Conservation (phyloP, 2,113 vertebrate species). For the Siniperca chuatsi region DNA sequence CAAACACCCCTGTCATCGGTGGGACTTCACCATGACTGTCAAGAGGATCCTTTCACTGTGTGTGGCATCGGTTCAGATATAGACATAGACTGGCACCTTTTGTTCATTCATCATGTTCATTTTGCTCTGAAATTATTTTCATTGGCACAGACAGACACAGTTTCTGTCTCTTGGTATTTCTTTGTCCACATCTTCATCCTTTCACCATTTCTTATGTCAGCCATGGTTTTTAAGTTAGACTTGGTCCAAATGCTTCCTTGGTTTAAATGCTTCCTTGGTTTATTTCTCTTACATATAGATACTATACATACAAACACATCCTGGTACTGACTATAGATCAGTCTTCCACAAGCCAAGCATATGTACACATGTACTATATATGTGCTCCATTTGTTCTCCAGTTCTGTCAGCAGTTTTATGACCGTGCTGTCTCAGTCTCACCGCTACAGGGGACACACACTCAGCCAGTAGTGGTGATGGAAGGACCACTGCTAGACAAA, state of each 20-base stretch:
- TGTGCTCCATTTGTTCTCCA: slow-evolving; percentile 48
- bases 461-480: slow-evolving; percentile 42
- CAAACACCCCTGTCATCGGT: slow-evolving; percentile 66
- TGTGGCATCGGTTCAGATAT: slow-evolving; percentile 69
- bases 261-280: slow-evolving; percentile 58
- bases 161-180: slow-evolving; percentile 49
- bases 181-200: slow-evolving; percentile 41
- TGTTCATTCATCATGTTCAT: slow-evolving; percentile 47
- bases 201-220: slow-evolving; percentile 29
- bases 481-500: slow-evolving; percentile 73
- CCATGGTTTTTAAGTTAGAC: slow-evolving; percentile 25
- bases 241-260: slow-evolving; percentile 21
- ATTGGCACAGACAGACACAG: slow-evolving; percentile 33
- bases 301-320: slow-evolving; percentile 41
- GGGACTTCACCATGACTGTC: slow-evolving; percentile 64
- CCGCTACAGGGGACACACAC: slow-evolving; percentile 42
- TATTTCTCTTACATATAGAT: slow-evolving; percentile 57
- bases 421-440: slow-evolving; percentile 46
- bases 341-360: slow-evolving; percentile 51
- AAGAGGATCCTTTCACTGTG: slow-evolving; percentile 70
- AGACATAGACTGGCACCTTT: slow-evolving; percentile 34
- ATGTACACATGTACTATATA: slow-evolving; percentile 49
- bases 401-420: slow-evolving; percentile 67
- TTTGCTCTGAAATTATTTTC: slow-evolving; percentile 54
- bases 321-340: slow-evolving; percentile 38